These are phyloP conservation scores for Lampris incognitus DNA, from an alignment of 2,113 vertebrate genomes.

Conservation along the genomic window DNA sequence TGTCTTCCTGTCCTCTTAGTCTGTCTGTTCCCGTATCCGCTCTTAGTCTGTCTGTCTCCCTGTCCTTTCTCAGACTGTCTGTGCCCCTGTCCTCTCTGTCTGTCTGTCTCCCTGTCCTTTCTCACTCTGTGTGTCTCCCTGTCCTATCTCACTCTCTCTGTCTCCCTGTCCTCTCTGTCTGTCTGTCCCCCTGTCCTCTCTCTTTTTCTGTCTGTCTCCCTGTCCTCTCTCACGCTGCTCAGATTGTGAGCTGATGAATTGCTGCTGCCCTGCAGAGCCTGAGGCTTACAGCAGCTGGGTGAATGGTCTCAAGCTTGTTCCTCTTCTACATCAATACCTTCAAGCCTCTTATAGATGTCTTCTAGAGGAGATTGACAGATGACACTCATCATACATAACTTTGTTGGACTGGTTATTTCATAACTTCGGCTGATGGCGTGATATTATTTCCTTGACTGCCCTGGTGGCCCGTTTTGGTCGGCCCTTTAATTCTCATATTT, in stretches of 20 bases:
- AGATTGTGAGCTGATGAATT: slow-evolving; percentile 10
- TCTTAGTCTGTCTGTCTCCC: too few relatives aligned
- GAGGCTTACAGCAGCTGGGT: neutral
- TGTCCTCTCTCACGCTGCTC: slow-evolving; percentile 5
- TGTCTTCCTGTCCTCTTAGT: neutral
- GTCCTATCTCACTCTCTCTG: neutral
- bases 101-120: neutral
- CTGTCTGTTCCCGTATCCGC: neutral
- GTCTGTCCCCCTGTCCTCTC: too few relatives aligned
- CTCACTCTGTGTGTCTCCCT: slow-evolving; percentile 3
- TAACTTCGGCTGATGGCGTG: slow-evolving; percentile 56
- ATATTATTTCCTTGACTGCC: slow-evolving; percentile 59
- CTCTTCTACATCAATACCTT: slow-evolving; percentile 7
- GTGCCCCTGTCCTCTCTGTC: too few relatives aligned
- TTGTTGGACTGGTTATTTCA: slow-evolving; percentile 13
- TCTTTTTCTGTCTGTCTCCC: neutral
- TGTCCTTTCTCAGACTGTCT: too few relatives aligned
- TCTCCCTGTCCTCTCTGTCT: neutral
- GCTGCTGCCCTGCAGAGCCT: neutral
- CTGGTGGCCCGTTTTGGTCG: slow-evolving; percentile 30
- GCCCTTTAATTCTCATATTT: slow-evolving; percentile 14
- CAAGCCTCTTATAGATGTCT: slow-evolving; percentile 21
- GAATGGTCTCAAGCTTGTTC: neutral
- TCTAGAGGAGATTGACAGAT: neutral
- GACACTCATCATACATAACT: slow-evolving; percentile 19